Percentiles rank a stretch among this genome's conserved stretches.
These are phyloP conservation scores for Boulengeromyrus knoepffleri DNA, from an alignment of 2,113 vertebrate species.

Conservation along the genomic window DNA sequence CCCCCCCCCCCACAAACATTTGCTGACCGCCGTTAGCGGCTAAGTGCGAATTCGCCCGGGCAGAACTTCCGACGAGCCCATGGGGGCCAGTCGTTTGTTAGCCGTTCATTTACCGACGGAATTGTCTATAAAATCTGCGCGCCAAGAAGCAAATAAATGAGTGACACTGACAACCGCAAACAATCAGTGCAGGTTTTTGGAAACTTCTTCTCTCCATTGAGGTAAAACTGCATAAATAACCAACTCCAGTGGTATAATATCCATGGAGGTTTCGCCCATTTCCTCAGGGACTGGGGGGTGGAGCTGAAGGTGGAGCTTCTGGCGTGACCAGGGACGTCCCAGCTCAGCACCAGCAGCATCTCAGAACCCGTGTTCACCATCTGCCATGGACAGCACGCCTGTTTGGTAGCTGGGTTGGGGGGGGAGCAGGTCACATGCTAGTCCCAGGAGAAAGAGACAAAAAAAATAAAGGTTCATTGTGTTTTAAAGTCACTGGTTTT, in stretches of 20 bases:
- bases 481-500: not conserved
- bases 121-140: not conserved
- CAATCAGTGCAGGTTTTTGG: constrained; percentile 28
- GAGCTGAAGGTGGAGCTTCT: not conserved
- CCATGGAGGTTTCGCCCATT: constrained; percentile 36
- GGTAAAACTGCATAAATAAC: constrained; percentile 39
- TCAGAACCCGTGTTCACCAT: constrained; percentile 30
- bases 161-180: constrained; percentile 6
- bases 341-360: constrained; percentile 39
- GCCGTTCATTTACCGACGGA: too few relatives aligned
- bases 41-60: not conserved
- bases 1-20: not conserved
- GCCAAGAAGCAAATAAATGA: not conserved
- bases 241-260: constrained; percentile 34
- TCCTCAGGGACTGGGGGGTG: constrained; percentile 38
- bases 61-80: too few relatives aligned
- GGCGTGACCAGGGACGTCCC: constrained; percentile 20
- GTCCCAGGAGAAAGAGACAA: not conserved
- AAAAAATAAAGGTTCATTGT: not conserved
- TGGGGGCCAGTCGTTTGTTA: not conserved
- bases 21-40: not conserved
- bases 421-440: not conserved
- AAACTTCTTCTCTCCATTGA: constrained; percentile 35
- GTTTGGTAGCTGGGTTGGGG: not conserved
- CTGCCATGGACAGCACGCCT: constrained; percentile 19